A percentile compares a stretch with the other conserved stretches of the same genome.
phyloP scores from a whole-genome alignment of 2,113 vertebrate genomes.

The Galbula dea region DNA sequence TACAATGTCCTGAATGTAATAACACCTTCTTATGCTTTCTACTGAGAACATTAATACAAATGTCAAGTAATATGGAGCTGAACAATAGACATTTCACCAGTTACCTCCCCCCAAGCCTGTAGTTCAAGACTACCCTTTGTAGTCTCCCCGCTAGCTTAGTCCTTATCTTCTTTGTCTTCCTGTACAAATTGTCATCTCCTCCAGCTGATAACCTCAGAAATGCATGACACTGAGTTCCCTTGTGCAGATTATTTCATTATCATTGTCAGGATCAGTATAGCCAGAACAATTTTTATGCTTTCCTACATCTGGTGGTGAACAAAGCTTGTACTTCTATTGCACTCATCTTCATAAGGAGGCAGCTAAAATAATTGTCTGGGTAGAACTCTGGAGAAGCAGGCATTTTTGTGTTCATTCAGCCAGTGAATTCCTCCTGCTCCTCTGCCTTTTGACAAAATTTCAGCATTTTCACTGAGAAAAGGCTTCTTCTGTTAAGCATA shows the following conservation, averaged over 20 bases:
- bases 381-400: not conserved
- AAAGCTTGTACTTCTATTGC: not conserved
- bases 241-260: not conserved
- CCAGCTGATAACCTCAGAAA: not conserved
- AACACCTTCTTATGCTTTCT: not conserved
- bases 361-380: not conserved
- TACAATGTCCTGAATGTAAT: not conserved
- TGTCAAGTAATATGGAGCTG: not conserved
- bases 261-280: not conserved
- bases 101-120: not conserved
- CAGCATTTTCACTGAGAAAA: not conserved
- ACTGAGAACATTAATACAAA: constrained; percentile 25
- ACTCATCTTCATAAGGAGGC: not conserved
- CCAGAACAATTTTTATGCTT: not conserved
- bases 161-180: not conserved
- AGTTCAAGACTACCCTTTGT: not conserved
- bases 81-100: not conserved
- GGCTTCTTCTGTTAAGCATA: not conserved
- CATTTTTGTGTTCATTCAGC: not conserved
- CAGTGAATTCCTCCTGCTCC: not conserved
- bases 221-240: not conserved
- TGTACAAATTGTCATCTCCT: not conserved
- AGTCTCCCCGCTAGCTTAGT: not conserved
- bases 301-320: not conserved
- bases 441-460: not conserved